Evolutionary conservation across 2,888 invertebrate species (phyloP).

Genomic region (Limnephilus lunatus): DNA sequence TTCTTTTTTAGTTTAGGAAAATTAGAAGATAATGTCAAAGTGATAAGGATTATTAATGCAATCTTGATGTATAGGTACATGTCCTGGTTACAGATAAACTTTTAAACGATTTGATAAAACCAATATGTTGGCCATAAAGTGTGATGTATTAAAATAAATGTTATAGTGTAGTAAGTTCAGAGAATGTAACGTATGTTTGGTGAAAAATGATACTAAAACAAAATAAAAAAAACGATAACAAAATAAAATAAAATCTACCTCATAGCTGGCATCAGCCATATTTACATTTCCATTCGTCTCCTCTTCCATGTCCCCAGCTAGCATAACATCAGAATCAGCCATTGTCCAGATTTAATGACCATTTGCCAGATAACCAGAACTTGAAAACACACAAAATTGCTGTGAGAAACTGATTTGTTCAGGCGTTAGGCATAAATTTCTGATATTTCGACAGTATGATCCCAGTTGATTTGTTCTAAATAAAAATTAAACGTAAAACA

Average conservation of each 20-base stretch:
- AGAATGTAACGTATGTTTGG: not conserved
- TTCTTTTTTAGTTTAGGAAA: not conserved
- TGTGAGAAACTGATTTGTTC: constrained; percentile 18
- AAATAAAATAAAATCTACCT: constrained; percentile 64
- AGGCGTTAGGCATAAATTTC: constrained; percentile 8
- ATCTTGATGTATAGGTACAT: constrained; percentile 32
- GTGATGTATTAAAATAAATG: not conserved
- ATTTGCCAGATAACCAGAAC: constrained; percentile 53
- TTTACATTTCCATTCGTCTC: constrained; percentile 80
- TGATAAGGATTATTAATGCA: constrained; percentile 15
- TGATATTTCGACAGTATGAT: constrained; percentile 9
- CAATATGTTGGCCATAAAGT: not conserved
- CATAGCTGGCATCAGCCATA: constrained; percentile 75
- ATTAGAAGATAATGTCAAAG: not conserved
- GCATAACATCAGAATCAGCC: constrained; percentile 75
- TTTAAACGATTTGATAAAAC: constrained; percentile 8
- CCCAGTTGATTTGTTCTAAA: not conserved
- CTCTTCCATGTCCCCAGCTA: constrained; percentile 75
- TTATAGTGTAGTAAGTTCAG: not conserved
- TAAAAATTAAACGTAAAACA: constrained; percentile 19
- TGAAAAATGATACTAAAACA: constrained; percentile 13
- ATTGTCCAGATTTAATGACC: constrained; percentile 67
- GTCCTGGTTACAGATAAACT: not conserved
- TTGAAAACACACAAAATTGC: constrained; percentile 53
- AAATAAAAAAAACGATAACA: constrained; percentile 30